These are phyloP conservation scores for Melangyna quadrimaculata DNA, from an alignment of 2,888 invertebrate species.

Conservation along the genomic window DNA sequence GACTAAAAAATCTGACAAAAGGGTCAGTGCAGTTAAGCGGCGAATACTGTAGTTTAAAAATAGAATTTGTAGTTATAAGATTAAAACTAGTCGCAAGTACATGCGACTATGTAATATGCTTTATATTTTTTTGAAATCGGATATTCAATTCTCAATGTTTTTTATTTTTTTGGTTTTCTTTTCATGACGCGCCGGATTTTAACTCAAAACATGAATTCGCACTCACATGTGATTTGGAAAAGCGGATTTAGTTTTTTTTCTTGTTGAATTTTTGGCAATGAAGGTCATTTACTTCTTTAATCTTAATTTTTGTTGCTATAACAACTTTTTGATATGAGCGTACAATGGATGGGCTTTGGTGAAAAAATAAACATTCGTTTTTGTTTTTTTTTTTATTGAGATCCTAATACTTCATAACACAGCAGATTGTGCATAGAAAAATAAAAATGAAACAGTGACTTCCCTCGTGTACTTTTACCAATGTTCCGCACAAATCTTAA, in stretches of 20 bases:
- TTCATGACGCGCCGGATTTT: constrained; percentile 43
- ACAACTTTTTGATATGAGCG: not conserved
- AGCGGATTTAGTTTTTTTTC: constrained; percentile 75
- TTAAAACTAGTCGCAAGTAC: too few relatives aligned
- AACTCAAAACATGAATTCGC: constrained; percentile 79
- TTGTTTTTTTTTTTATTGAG: too few relatives aligned
- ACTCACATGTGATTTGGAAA: constrained; percentile 77
- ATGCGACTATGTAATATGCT: not conserved
- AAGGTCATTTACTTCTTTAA: constrained; percentile 16
- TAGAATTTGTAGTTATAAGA: too few relatives aligned
- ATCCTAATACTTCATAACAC: too few relatives aligned
- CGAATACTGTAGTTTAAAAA: too few relatives aligned
- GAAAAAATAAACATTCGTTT: not conserved
- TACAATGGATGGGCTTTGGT: not conserved
- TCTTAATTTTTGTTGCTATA: not conserved
- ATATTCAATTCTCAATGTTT: not conserved
- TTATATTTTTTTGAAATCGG: not conserved
- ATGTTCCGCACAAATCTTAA: too few relatives aligned
- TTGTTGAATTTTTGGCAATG: not conserved
- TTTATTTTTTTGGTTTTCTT: constrained; percentile 23
- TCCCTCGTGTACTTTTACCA: too few relatives aligned
- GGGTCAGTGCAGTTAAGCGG: too few relatives aligned
- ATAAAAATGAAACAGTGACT: too few relatives aligned
- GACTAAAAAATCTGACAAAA: too few relatives aligned
- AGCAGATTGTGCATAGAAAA: too few relatives aligned